Evolutionary conservation across 2,888 invertebrate genomes (phyloP).

Genomic region (Micoletzkya japonica): DNA sequence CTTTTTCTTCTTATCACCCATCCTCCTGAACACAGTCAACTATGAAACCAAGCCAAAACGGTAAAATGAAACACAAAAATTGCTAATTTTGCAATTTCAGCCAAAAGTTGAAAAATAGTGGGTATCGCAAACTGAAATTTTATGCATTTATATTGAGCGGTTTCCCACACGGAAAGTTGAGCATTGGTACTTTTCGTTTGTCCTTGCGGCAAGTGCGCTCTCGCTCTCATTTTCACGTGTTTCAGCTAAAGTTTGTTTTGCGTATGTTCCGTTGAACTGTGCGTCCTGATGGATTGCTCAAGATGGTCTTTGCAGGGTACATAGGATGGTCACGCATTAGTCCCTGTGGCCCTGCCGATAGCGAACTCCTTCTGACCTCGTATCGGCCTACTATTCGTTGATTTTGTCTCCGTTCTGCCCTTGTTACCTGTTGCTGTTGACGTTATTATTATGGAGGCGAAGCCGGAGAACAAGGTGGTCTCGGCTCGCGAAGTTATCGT

Average conservation of each 20-base stretch:
- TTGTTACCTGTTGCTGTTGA: constrained; percentile 20
- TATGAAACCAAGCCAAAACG: neutral
- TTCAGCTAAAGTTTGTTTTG: neutral
- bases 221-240: neutral
- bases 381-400: constrained; percentile 21
- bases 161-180: neutral
- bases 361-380: constrained; percentile 2
- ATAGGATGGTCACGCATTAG: constrained; percentile 23
- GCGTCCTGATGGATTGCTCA: no score
- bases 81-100: neutral
- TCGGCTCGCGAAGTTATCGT: constrained; percentile 28
- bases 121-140: neutral
- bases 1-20: constrained; percentile 27
- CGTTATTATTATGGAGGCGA: neutral
- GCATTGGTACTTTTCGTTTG: neutral
- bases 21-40: constrained; percentile 2
- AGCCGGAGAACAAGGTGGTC: constrained; percentile 11
- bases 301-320: constrained; percentile 23
- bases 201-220: neutral
- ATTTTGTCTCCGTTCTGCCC: constrained; percentile 7
- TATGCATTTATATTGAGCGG: neutral
- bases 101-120: neutral
- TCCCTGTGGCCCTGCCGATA: constrained; percentile 26
- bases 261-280: neutral
- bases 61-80: neutral